phyloP scores from a whole-genome alignment of 2,888 invertebrate species.

The Ormyrus pomaceus region DNA sequence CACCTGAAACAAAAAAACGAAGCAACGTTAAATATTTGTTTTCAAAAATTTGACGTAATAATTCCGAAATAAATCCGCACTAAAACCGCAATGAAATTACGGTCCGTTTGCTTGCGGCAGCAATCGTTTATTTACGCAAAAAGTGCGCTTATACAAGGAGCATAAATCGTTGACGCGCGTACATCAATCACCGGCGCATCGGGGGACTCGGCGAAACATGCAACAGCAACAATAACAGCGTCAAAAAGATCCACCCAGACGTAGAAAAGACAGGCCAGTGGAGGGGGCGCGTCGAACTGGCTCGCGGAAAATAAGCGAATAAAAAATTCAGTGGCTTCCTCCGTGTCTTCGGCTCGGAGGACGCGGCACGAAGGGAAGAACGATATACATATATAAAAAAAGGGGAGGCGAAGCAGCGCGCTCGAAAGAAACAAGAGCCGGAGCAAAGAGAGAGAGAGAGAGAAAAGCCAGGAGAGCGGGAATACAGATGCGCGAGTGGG shows the following conservation, averaged over 20 bases:
- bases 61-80: too few relatives aligned
- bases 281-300: not conserved
- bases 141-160: too few relatives aligned
- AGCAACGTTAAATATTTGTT: too few relatives aligned
- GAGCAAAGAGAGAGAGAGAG: not conserved
- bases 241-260: not conserved
- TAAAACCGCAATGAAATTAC: too few relatives aligned
- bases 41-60: too few relatives aligned
- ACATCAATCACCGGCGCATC: too few relatives aligned
- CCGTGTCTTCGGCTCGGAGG: slow-evolving; percentile 2
- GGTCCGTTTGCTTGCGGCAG: too few relatives aligned
- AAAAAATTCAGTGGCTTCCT: slow-evolving; percentile 41
- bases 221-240: not conserved
- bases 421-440: not conserved
- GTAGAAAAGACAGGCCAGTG: not conserved
- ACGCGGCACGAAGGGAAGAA: not conserved
- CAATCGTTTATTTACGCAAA: too few relatives aligned
- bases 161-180: too few relatives aligned
- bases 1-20: too few relatives aligned
- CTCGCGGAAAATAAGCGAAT: slow-evolving; percentile 33
- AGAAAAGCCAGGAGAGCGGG: not conserved
- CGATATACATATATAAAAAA: not conserved
- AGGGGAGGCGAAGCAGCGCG: too few relatives aligned
- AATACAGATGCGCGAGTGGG: not conserved
- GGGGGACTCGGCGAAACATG: not conserved